phyloP scores from a whole-genome alignment of 2,113 vertebrate genomes.

The mouse (Mus musculus) region GRCm39 chr6:33123501-33124000 shows the following conservation, averaged over 20 bases:
- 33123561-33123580: neutral
- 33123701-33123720: slow-evolving; percentile 8
- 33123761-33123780: neutral
- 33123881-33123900: neutral
- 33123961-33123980: neutral
- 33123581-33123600: slow-evolving; percentile 37
- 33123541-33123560: neutral
- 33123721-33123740: neutral
- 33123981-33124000: neutral
- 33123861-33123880: slow-evolving; percentile 21
- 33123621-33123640: neutral
- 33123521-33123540: neutral
- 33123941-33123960: slow-evolving; percentile 50
- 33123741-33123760: neutral
- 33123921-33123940: neutral
- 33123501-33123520: neutral
- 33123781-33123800: neutral
- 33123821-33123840: slow-evolving; percentile 27
- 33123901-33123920: neutral
- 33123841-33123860: slow-evolving; percentile 41
- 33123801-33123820: neutral
- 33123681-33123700: slow-evolving; percentile 43
- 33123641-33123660: neutral
- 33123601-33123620: neutral
- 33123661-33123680: neutral